Base-by-base conservation (phyloP, 1,140 invertebrate species). In the Euura saliciscinereae region DNA sequence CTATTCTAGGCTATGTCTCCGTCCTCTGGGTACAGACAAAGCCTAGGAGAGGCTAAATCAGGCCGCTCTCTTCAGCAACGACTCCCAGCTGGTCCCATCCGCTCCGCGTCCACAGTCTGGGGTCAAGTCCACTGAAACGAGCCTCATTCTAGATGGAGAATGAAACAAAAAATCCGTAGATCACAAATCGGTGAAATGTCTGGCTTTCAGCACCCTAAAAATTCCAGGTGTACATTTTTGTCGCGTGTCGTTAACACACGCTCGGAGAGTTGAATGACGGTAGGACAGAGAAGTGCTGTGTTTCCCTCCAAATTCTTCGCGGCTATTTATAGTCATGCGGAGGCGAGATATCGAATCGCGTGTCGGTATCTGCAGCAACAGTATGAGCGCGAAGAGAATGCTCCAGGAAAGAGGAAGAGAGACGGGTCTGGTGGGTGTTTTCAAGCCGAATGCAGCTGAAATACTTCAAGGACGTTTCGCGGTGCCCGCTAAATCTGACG, bases 1-100 rank as follows among this genome's bases (percentile, higher is more conserved):
- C 85, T 86, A 85, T 86, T 86, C 85, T 85, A 86, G 85, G 85
- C 85, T 86, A 86, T 86, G 85, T 86, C 85, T 86, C 76, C 73
- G 78, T 84, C 75, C 66, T 79, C 75, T 73, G 65, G 66, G 70
- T 83, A 86, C 82, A 86, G 85, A 86, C 85, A 86, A 86, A 86
- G 85, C 85, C 85, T 86, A 86, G 85, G 84, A 86, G 84, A 86
- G 85, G 85, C 84, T 86, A 85, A 82, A 84, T 76, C 84, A 83
- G 83, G 83, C 80, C 74, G 80, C 84, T 82, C 66, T 67, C 66
- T 5, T 5, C 13, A 13, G 8, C 66, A 4, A 8, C 66, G 13
- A 59, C 5, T 8, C 13, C 5, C 51, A 59, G 51, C 13, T 59
- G 3, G 8, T 8, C 10, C 10, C 51, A n/a, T 3, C 13, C 8